These are phyloP conservation scores for Leptinotarsa peninsularis DNA, from an alignment of 2,888 invertebrate species.

Conservation along the genomic window DNA sequence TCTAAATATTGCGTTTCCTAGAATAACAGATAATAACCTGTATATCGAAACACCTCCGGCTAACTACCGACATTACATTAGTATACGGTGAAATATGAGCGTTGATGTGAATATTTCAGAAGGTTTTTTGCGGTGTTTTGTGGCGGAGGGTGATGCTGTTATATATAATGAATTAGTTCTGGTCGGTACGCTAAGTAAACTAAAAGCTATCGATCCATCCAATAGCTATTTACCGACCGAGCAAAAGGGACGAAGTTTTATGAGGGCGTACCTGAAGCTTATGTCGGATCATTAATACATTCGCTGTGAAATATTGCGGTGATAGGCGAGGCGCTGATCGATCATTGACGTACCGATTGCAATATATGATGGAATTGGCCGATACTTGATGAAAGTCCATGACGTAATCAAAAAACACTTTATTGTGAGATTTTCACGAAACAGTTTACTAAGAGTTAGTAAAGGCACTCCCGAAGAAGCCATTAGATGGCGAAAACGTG, in stretches of 20 bases:
- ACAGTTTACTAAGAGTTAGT: too few species aligned
- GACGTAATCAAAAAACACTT: too few species aligned
- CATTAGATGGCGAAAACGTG: too few species aligned
- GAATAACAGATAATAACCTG: too few species aligned
- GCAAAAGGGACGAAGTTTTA: conserved; percentile 6
- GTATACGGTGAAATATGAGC: conserved; percentile 1
- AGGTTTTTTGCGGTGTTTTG: neutral
- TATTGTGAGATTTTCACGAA: too few species aligned
- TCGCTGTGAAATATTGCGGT: conserved; percentile 11
- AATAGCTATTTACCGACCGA: conserved; percentile 35
- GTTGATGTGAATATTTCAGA: conserved; percentile 12
- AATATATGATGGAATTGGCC: neutral
- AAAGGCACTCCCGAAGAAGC: too few species aligned
- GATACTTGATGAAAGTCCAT: neutral
- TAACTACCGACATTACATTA: neutral
- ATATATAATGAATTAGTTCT: conserved; percentile 18
- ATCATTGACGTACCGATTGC: neutral
- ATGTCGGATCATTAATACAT: conserved; percentile 9
- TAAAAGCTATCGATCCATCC: conserved; percentile 38
- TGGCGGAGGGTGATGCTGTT: neutral
- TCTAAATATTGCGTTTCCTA: too few species aligned
- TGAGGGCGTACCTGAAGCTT: conserved; percentile 3
- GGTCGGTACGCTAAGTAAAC: conserved; percentile 31
- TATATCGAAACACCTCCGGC: too few species aligned
- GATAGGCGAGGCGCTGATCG: neutral